Base-by-base conservation (phyloP, 2,113 vertebrate genomes). In the Micronycteris hirsuta region DNA sequence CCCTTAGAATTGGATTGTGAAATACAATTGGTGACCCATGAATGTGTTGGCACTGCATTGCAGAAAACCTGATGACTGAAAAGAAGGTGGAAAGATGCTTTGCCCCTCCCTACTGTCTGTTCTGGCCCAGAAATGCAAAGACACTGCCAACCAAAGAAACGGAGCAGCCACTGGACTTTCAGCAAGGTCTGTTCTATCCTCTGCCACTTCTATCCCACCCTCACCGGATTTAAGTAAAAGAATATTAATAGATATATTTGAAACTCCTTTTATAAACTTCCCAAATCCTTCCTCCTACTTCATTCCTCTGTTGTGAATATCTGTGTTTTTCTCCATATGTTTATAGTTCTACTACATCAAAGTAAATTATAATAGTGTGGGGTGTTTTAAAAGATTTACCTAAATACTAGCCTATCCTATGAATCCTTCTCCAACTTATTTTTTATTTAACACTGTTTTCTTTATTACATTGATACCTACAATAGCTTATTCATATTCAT, bases 41-140 rank as follows among this genome's bases (percentile, higher is more conserved):
- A 94, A 68, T 16, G 52, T 76, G 49, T 36, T 93, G 96, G 94
- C 97, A 71, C 22, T 4, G 65, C 20, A 15, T 6, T 22, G 58
- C 49, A 45, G 77, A 73, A 93, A 85, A 84, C 96, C 97, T 14
- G 94, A 93, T 82, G 94, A 87, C 77, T 26, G 78, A 93, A 96
- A 96, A 96, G 96, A 91, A 93, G 97, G 93, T 49, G 22, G 94
- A 92, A 96, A 93, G 89, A 93, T 94, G 96, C 38, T 97, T 49
- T 36, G n/a, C 68, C 41, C 82, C 92, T 85, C 92, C 94, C 71
- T 31, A 31, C 96, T 87, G 70, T 96, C 97, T 97, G 97, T 58
- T 31, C 82, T 96, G 96, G 94, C 96, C 65, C 56, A 14, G 90
- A 93, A 85, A 65, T 11, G 31, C 33, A 28, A 38, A 38, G 36